Evolutionary conservation across 2,797 vertebrate genomes (phyloP), one percentile per base, ranked within the genome.

Genomic region (Schizopygopsis malacanthus): DNA sequence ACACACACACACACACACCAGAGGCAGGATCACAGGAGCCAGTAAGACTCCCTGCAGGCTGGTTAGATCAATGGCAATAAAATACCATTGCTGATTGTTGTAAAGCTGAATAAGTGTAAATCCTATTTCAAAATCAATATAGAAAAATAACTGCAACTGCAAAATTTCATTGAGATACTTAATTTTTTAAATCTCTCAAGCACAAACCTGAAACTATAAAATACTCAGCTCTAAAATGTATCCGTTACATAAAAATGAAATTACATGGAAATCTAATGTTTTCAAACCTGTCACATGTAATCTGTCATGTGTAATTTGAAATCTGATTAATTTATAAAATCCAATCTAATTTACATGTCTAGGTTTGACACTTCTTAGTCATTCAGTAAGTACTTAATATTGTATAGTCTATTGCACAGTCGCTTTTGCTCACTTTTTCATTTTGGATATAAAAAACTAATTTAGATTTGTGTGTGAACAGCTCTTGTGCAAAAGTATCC

Each of bases 51-150:
- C 73, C 82, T 69, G 47, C 61, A 84, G 72, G 18, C 73, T 54
- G 33, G 72, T 84, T 78, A 78, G 61, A 84, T 84, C 59, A 78
- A 84, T 84, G 73, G 45, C 82, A 78, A 84, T 84, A 78, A 84
- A 77, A 69, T 54, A 69, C 61, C 13, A 67, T 18, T 54, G 61
- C 61, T 84, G 82, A 84, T 78, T 78, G 82, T 67, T 54, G 47
- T 78, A 78, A 67, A 47, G 54, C 39, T 54, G 61, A 83, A 77
- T 54, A 84, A 67, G 73, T 77, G 45, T 39, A 84, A 84, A 84
- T 69, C 47, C 28, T 39, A 69, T 84, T 70, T 54, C 61, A 69
- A 78, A 84, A 84, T 84, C 73, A 69, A 84, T 84, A 84, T 13
- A 78, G 63, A 69, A 78, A 67, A 84, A 69, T 10, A 54, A 37